Evolutionary conservation across 2,797 vertebrate genomes (phyloP), one percentile per base, ranked within the genome.

Genomic region (Sebastiscus albofasciatus): DNA sequence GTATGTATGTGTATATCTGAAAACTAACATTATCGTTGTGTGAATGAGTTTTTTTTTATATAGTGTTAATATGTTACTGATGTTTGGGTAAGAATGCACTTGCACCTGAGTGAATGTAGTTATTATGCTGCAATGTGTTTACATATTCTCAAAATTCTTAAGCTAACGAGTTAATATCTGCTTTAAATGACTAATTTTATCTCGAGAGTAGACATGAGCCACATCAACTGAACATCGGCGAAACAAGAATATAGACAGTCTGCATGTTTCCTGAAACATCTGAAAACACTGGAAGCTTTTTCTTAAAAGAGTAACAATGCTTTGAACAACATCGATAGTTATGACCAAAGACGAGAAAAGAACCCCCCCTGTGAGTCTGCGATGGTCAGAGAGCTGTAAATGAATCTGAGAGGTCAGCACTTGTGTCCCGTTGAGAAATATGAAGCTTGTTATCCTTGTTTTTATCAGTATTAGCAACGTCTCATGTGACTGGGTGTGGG

Each of bases 81-180:
- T 88, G 79, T 94, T 90, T 94, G 90, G 91, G 91, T 94, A 92
- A 92, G 95, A 95, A 95, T 95, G 94, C 95, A 95, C 94, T 95
- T 95, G 93, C 89, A 93, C 93, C 92, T 92, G 93, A 93, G 94
- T 93, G 94, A 95, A 95, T 95, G 94, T 95, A 92, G 88, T 90
- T 80, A 62, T 91, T 90, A 87, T 88, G 86, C 92, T 94, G 85
- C 88, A 80, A 82, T 83, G 82, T 91, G 91, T 94, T 91, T 91
- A 92, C 94, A 91, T 90, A 77, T 91, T 90, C 88, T 90, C 73
- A 89, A 79, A 49, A 88, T 84, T 79, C 74, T 90, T 90, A 94
- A 91, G 89, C 90, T 94, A 94, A 91, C 69, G 22, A 78, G 76
- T 83, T 90, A 85, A 91, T 84, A 82, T 86, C 81, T 84, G 89